These are phyloP conservation scores for Frieseomelitta varia DNA, from an alignment of 1,140 invertebrate species.

Conservation along the genomic window DNA sequence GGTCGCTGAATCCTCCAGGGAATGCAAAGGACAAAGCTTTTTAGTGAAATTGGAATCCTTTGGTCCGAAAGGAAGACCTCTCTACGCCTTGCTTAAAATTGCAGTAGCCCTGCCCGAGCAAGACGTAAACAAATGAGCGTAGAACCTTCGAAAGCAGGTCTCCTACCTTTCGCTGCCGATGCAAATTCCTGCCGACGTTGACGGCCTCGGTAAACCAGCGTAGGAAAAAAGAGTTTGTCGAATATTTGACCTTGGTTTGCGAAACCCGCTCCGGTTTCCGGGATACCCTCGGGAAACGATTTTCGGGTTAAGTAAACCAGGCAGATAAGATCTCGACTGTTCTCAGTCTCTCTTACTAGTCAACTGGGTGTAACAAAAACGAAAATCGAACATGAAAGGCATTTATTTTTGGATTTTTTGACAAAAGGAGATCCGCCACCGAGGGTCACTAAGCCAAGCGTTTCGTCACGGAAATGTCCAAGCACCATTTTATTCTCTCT, in stretches of 20 bases:
- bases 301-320: constrained; percentile 41
- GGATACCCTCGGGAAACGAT: constrained; percentile 37
- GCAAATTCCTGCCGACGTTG: constrained; percentile 1
- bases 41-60: neutral
- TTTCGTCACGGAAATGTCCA: neutral
- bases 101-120: too few relatives aligned
- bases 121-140: neutral
- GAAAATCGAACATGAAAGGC: neutral
- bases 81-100: neutral
- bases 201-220: constrained; percentile 20
- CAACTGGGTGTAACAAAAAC: neutral
- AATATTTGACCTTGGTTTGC: constrained; percentile 51
- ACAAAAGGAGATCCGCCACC: neutral
- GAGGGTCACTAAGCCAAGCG: neutral
- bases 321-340: constrained; percentile 1
- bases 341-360: neutral
- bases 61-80: neutral
- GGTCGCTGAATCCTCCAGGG: neutral
- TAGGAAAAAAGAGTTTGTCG: neutral
- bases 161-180: neutral
- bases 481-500: neutral
- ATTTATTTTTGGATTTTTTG: neutral
- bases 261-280: constrained; percentile 51
- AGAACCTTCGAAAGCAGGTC: neutral
- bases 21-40: neutral